Conservation (phyloP, 2,888 invertebrate genomes). For the Pteria penguin region DNA sequence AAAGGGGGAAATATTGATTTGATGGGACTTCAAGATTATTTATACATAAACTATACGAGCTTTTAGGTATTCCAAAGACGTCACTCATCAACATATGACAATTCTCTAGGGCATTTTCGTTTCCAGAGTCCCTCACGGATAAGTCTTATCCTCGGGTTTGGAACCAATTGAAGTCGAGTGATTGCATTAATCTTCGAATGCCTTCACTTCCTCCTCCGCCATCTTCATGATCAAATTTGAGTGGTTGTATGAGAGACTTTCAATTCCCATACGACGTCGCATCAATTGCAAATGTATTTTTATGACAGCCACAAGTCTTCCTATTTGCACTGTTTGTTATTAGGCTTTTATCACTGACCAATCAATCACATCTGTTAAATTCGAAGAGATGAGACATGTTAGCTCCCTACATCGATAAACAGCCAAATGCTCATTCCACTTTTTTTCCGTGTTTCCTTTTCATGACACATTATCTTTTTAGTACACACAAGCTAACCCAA, state of each 20-base stretch:
- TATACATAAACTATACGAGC: no score
- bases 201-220: neutral
- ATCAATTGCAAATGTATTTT: neutral
- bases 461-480: conserved; percentile 1
- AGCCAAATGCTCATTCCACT: conserved; percentile 24
- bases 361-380: neutral
- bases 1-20: no score
- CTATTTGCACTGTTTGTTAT: neutral
- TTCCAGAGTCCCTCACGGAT: no score
- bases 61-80: no score
- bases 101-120: no score
- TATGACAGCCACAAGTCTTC: neutral
- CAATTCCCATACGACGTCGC: no score
- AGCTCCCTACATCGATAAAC: neutral
- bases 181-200: no score
- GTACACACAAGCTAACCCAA: neutral
- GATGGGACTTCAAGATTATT: no score
- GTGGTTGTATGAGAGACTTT: neutral
- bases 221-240: neutral
- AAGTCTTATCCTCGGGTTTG: no score
- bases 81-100: no score
- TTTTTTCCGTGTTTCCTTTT: conserved; percentile 5
- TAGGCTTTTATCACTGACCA: neutral
- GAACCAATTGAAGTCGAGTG: no score
- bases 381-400: neutral